Conservation (phyloP, 1,140 invertebrate genomes). For the Mercenaria mercenaria region DNA sequence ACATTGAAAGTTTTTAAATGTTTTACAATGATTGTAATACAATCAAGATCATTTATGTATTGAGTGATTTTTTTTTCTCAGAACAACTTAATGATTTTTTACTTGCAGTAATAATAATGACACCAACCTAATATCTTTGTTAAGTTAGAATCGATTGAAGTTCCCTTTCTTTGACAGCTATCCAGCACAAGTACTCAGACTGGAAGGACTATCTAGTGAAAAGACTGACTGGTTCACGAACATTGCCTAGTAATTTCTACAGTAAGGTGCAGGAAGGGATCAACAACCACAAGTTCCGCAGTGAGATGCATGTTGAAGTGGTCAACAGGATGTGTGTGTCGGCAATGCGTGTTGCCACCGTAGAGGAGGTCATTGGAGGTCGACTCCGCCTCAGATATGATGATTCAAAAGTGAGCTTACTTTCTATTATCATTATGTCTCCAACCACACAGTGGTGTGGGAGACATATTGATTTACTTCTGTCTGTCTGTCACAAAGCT, state of each 20-base stretch:
- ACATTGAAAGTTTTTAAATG: no score
- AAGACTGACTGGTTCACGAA: slow-evolving; percentile 95
- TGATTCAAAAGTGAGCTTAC: slow-evolving; percentile 90
- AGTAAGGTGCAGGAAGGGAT: slow-evolving; percentile 90
- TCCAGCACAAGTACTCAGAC: slow-evolving; percentile 96
- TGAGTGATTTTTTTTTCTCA: no score
- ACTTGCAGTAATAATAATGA: no score
- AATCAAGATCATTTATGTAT: no score
- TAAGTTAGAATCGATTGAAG: no score
- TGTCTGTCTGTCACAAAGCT: no score
- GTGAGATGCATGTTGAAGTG: slow-evolving; percentile 95
- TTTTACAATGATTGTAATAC: no score
- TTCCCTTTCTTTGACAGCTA: slow-evolving; percentile 80
- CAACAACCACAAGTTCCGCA: slow-evolving; percentile 84
- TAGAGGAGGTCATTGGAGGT: slow-evolving; percentile 96
- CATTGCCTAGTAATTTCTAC: slow-evolving; percentile 96
- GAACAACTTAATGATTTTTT: no score
- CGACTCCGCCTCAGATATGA: slow-evolving; percentile 96
- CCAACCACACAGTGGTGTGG: no score
- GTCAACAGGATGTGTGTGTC: slow-evolving; percentile 98
- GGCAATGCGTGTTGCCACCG: slow-evolving; percentile 95
- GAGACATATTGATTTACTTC: no score
- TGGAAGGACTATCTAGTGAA: slow-evolving; percentile 98
- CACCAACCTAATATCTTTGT: no score
- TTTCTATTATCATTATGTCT: neutral